A percentile compares a stretch with the other conserved stretches of the same genome.
These are phyloP conservation scores for Vireo altiloquus DNA, from an alignment of 2,113 vertebrate genomes.

Conservation along the genomic window DNA sequence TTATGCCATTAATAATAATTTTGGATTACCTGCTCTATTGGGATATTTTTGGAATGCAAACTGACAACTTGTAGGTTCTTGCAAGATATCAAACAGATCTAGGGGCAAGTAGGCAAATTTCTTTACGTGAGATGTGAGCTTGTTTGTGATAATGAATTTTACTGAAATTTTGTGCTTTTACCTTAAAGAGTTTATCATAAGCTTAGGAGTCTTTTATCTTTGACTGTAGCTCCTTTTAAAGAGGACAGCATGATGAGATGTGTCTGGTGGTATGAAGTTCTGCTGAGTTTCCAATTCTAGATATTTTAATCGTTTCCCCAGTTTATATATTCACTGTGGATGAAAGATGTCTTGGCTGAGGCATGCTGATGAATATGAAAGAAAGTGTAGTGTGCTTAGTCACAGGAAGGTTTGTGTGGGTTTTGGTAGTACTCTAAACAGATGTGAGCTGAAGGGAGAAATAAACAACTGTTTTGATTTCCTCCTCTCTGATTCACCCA, in stretches of 20 bases:
- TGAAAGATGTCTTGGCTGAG: background rate
- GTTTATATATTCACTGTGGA: background rate
- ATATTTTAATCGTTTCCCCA: background rate
- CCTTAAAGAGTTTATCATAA: background rate
- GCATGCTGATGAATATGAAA: background rate
- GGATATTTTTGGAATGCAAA: background rate
- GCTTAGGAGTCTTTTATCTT: background rate
- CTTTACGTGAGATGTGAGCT: fast-evolving
- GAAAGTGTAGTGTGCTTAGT: background rate
- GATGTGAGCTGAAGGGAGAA: background rate
- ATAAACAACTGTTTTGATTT: background rate
- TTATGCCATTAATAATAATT: background rate
- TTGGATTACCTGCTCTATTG: background rate
- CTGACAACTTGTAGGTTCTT: background rate
- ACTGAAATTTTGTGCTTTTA: background rate
- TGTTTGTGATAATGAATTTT: background rate
- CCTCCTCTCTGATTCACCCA: background rate
- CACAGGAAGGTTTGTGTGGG: background rate
- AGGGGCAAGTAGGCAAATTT: background rate
- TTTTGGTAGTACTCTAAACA: background rate
- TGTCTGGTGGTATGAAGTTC: background rate
- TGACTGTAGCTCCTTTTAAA: background rate
- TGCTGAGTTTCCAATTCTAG: background rate
- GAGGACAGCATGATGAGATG: background rate
- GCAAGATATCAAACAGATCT: background rate